Evolutionary conservation across 2,797 vertebrate genomes (phyloP).

Genomic region (Masticophis lateralis): DNA sequence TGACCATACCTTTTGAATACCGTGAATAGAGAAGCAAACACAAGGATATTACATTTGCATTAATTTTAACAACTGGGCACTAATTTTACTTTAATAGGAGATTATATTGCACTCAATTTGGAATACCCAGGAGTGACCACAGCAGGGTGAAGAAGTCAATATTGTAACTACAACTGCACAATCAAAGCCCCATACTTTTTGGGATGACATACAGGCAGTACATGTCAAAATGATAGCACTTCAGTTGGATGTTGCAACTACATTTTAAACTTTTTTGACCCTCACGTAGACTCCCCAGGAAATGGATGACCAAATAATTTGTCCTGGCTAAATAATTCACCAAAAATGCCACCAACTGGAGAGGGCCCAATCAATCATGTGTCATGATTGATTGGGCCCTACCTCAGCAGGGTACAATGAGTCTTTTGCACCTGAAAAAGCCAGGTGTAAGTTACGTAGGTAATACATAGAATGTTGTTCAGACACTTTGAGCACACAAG

Average conservation of each 20-base stretch:
- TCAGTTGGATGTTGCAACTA: neutral
- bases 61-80: conserved; percentile 17
- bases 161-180: neutral
- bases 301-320: neutral
- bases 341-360: neutral
- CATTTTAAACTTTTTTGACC: neutral
- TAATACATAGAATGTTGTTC: neutral
- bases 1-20: neutral
- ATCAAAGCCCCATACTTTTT: neutral
- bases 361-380: neutral
- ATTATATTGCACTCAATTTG: neutral
- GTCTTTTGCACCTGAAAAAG: neutral
- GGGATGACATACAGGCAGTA: neutral
- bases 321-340: neutral
- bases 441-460: neutral
- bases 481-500: neutral
- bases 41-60: conserved; percentile 16
- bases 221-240: neutral
- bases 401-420: neutral
- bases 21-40: neutral
- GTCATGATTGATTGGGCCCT: too few species aligned
- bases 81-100: conserved; percentile 11
- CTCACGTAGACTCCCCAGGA: neutral
- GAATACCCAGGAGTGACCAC: neutral
- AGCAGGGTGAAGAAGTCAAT: neutral